Conservation (phyloP, 2,888 invertebrate genomes). For the Nemapogon koenigi region DNA sequence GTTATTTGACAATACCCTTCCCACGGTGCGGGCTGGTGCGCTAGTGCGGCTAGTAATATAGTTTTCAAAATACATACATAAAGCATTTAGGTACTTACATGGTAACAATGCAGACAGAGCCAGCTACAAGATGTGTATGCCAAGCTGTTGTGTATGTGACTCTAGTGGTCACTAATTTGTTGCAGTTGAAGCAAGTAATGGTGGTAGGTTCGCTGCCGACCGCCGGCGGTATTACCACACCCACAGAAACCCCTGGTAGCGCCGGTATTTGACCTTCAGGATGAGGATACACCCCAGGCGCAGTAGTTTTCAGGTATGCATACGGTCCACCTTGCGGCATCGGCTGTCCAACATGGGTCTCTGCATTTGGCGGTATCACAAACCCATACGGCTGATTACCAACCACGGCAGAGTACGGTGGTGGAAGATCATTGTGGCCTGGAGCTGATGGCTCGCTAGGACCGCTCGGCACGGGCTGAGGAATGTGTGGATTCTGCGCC, state of each 20-base stretch:
- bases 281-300: slow-evolving; percentile 50
- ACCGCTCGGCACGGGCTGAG: slow-evolving; percentile 20
- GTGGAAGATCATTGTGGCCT: slow-evolving; percentile 52
- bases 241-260: slow-evolving; percentile 31
- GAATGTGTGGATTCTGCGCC: slow-evolving; percentile 1
- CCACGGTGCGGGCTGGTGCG: no score
- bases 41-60: no score
- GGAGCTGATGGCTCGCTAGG: slow-evolving; percentile 19
- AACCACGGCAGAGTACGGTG: slow-evolving; percentile 52
- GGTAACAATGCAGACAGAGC: slow-evolving; percentile 50
- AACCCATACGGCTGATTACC: slow-evolving; percentile 51
- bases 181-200: slow-evolving; percentile 50
- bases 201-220: slow-evolving; percentile 54
- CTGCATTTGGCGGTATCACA: slow-evolving; percentile 21
- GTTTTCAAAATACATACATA: no score
- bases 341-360: slow-evolving; percentile 17
- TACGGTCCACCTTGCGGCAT: slow-evolving; percentile 22
- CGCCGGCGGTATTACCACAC: slow-evolving; percentile 40
- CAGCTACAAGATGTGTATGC: slow-evolving; percentile 56
- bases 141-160: slow-evolving; percentile 55
- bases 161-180: slow-evolving; percentile 51
- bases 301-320: slow-evolving; percentile 39
- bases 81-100: no score
- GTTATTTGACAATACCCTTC: no score
- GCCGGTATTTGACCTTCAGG: slow-evolving; percentile 27